Evolutionary conservation across 1,140 invertebrate genomes (phyloP), one percentile per base, ranked within the genome.

Genomic region (Odontomachus brunneus): DNA sequence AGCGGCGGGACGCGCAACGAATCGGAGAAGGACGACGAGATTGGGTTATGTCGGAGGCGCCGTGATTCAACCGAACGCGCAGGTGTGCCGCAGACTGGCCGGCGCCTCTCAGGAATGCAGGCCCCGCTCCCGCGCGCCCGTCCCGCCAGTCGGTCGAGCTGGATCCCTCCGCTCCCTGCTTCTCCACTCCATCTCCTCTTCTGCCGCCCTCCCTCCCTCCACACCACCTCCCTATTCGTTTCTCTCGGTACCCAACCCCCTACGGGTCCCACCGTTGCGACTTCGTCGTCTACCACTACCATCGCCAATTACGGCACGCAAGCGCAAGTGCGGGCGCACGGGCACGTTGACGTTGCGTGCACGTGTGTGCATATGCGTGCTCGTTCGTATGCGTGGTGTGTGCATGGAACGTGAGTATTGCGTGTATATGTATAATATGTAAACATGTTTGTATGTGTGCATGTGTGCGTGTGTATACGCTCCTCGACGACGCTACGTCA

Each of bases 11-110:
- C 74, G 51, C 19, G 73, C 73, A 83, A 83, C 38, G 38, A 59
- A 84, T 78, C 71, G 73, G 66, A 87, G 80, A 85, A 86, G 84
- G 86, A 89, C 84, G 78, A 83, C 84, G 69, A 84, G 84, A 84
- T 91, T 90, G 89, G 89, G 89, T 91, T 91, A 89, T 92, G 91
- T 91, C 88, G 92, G 91, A 92, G 92, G 92, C 92, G 92, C 92
- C 93, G 92, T 93, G 92, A 94, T 93, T 93, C 93, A 93, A 93
- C 91, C 88, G 88, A 92, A 91, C 91, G 91, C 91, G 92, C 92
- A 93, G 93, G 93, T 93, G 92, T 94, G 92, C 92, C 92, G 88
- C 89, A 94, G 92, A 94, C 93, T 93, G 91, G 92, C 92, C 91
- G 93, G 92, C 93, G 92, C 93, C 92, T 91, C 92, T 90, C 90